Conservation (phyloP, 2,113 vertebrate genomes). For the Cyanocitta stelleri region DNA sequence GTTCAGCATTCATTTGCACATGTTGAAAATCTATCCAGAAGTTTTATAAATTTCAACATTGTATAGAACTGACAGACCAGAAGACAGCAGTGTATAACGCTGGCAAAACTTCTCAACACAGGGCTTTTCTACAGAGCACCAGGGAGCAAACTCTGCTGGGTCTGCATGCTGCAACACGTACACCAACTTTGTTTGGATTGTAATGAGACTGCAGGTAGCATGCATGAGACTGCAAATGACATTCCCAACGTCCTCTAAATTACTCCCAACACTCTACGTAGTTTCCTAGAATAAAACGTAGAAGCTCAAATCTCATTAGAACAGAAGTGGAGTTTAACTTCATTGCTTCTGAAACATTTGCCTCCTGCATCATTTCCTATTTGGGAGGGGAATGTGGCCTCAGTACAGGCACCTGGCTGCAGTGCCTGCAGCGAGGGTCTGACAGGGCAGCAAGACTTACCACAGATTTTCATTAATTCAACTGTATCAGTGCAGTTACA, state of each 20-base stretch:
- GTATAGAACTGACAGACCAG: background rate
- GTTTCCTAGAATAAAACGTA: background rate
- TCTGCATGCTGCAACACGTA: background rate
- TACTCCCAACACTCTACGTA: background rate
- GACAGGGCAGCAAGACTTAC: background rate
- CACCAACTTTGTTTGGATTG: background rate
- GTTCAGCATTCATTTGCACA: background rate
- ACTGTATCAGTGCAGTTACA: background rate
- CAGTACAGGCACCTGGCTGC: accelerated
- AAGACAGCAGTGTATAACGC: background rate
- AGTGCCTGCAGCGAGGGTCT: accelerated
- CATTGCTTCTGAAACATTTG: background rate
- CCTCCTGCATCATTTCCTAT: background rate
- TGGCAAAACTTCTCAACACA: background rate
- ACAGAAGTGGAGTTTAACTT: background rate
- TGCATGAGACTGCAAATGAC: background rate
- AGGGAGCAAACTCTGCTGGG: background rate
- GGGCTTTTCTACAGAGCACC: background rate
- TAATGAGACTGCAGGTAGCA: accelerated
- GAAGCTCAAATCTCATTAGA: background rate
- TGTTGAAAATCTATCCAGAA: background rate
- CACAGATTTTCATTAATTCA: background rate
- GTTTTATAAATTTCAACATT: background rate
- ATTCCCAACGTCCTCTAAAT: background rate
- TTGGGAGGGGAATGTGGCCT: background rate